Evolutionary conservation across 2,113 vertebrate species (phyloP).

Genomic region (Prinia subflava): DNA sequence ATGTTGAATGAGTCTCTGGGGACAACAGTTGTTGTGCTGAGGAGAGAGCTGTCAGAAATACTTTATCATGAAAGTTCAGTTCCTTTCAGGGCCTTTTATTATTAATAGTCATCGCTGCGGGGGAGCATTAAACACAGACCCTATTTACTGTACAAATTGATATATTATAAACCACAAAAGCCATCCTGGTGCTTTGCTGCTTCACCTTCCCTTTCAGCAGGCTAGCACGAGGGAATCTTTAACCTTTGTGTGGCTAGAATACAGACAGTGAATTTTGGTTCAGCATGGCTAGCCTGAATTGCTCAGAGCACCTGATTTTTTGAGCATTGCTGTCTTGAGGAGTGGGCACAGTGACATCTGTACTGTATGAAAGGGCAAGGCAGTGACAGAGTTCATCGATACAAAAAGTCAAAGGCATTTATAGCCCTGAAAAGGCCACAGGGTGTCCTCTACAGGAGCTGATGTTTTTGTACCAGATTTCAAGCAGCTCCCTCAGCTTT

Average conservation of each 20-base stretch:
- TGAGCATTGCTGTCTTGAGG: neutral
- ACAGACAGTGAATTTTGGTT: neutral
- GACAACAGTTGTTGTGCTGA: constrained; percentile 78
- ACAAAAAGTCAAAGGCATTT: neutral
- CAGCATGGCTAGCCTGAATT: neutral
- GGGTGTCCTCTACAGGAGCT: neutral
- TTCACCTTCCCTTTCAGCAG: constrained; percentile 11
- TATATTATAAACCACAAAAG: constrained; percentile 57
- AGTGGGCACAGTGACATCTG: neutral
- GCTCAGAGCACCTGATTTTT: neutral
- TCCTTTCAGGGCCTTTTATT: constrained; percentile 58
- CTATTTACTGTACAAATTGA: constrained; percentile 64
- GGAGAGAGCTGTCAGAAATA: constrained; percentile 72
- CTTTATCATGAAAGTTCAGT: constrained; percentile 56
- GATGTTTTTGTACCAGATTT: neutral
- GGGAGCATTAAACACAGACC: constrained; percentile 52
- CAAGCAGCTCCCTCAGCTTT: neutral
- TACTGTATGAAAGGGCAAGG: neutral
- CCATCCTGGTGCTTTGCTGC: neutral
- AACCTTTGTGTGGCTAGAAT: neutral
- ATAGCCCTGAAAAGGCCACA: neutral
- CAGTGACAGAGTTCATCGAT: neutral
- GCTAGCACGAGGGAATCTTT: neutral
- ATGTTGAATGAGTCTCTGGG: constrained; percentile 79
- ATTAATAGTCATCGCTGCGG: constrained; percentile 56